Base-by-base conservation (phyloP, 2,113 vertebrate species). In the Cochlearius cochlearius region DNA sequence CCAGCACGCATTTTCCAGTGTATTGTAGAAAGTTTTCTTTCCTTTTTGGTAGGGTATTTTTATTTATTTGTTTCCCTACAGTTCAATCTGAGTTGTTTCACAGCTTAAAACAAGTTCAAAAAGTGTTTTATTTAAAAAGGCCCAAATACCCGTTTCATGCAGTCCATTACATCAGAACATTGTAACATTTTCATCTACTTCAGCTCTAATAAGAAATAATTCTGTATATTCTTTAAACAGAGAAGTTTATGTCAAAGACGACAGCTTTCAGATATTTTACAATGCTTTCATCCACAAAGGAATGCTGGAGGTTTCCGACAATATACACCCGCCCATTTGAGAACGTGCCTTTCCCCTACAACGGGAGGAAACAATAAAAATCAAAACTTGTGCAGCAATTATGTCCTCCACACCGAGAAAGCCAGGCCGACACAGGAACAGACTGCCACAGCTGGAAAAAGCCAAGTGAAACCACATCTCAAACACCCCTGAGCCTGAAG, bases 1-100 rank as follows among this genome's bases (percentile, higher is more conserved):
- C 7, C 7, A 25, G 45, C 39, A 38, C 0, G 0, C 13, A 10
- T 32, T 39, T 77, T 30, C 27, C 41, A n/a, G 12, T 1, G 4
- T 6, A 12, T 1, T 8, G 27, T 7, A 53, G 9, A 22, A 76
- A 84, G 73, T 29, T 12, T 2, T 50, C 10, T 25, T 60, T 14
- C 53, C 23, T 36, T 56, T 41, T n/a, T 15, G 4, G 0, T 4
- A 52, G 2, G 15, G 6, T 56, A 52, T 71, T 74, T 73, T 32
- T 58, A 10, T 38, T 38, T 22, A 5, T 67, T 81, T 62, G 23
- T 50, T 72, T 84, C 27, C 19, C 18, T 60, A 0, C 7, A 20
- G n/a, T 10, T 80, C 55, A 71, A 0, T 20, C 41, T 3, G 12
- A 41, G n/a, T 11, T 41, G 13, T 45, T 45, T 53, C 77, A 45